Conservation (phyloP, 2,888 invertebrate genomes). For the Shargacucullia verbasci region DNA sequence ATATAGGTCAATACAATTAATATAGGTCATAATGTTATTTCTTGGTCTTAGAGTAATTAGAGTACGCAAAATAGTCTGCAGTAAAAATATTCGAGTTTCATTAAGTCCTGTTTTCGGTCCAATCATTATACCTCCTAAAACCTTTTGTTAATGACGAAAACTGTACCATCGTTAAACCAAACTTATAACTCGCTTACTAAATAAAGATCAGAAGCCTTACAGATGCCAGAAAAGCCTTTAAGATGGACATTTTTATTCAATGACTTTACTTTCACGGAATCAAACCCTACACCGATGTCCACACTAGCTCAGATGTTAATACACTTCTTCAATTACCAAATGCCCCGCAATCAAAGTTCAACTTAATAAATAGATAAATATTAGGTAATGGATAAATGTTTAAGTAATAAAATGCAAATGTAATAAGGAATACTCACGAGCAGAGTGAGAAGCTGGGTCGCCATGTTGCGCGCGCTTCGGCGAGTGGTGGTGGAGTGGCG, state of each 20-base stretch:
- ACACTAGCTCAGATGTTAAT: conserved; percentile 9
- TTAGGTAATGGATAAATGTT: conserved; percentile 45
- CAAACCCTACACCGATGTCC: conserved; percentile 17
- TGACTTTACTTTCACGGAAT: conserved; percentile 38
- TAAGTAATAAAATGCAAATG: conserved; percentile 53
- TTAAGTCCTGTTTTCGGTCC: not conserved
- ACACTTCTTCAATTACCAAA: conserved; percentile 19
- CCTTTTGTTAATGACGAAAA: not conserved
- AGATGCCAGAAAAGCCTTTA: conserved; percentile 16
- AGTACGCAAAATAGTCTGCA: not conserved
- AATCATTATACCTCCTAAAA: not conserved
- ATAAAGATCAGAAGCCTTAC: conserved; percentile 5
- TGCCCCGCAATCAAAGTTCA: conserved; percentile 31
- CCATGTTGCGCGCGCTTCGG: conserved; percentile 81
- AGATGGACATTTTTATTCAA: conserved; percentile 20
- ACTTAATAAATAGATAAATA: conserved; percentile 40
- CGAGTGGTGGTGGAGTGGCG: conserved; percentile 80
- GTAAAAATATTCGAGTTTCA: not conserved
- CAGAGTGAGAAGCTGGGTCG: conserved; percentile 68
- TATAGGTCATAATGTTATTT: no score
- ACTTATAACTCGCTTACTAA: conserved; percentile 3
- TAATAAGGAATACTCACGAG: conserved; percentile 70
- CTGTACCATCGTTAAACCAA: not conserved
- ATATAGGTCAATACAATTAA: no score
- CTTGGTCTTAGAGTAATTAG: not conserved